Percentiles rank a stretch among this genome's conserved stretches.
Conservation (phyloP, 2,888 invertebrate genomes). For the Anoplius nigerrimus region DNA sequence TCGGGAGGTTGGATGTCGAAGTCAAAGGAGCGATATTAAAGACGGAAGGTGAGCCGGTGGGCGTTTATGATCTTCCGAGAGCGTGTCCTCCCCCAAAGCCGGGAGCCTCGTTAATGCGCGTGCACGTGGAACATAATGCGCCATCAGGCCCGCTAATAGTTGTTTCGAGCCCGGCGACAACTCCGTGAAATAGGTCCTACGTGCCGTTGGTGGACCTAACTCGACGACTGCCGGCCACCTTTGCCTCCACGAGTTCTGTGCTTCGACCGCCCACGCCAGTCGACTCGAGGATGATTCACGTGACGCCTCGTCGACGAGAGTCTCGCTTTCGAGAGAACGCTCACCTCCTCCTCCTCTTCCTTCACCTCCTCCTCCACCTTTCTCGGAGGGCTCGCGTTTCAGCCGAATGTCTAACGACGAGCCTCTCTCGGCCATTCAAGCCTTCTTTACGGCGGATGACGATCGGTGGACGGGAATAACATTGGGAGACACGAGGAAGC, state of each 20-base stretch:
- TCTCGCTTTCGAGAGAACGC: conserved; percentile 24
- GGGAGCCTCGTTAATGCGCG: conserved; percentile 67
- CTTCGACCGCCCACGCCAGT: conserved; percentile 46
- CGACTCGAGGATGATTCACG: conserved; percentile 48
- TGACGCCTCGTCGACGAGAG: conserved; percentile 50
- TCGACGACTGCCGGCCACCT: background rate
- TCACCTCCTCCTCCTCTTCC: conserved; percentile 29
- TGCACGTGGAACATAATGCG: conserved; percentile 64
- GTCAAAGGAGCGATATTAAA: conserved; percentile 20
- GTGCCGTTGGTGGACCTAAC: conserved; percentile 6
- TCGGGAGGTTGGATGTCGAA: background rate
- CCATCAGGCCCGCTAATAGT: conserved; percentile 68
- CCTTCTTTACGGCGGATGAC: too few species aligned
- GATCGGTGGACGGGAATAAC: background rate
- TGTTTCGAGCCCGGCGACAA: conserved; percentile 66
- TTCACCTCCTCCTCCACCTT: conserved; percentile 11
- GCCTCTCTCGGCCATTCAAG: too few species aligned
- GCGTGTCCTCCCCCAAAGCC: conserved; percentile 24
- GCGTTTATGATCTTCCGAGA: conserved; percentile 42
- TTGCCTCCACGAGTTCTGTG: conserved; percentile 14
- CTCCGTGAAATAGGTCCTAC: conserved; percentile 53
- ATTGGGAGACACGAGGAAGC: background rate
- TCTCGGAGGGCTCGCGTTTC: conserved; percentile 1
- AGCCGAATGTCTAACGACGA: background rate
- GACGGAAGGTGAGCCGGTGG: conserved; percentile 28